phyloP scores from a whole-genome alignment of 2,797 vertebrate species.

The Enteromius mattozi region DNA sequence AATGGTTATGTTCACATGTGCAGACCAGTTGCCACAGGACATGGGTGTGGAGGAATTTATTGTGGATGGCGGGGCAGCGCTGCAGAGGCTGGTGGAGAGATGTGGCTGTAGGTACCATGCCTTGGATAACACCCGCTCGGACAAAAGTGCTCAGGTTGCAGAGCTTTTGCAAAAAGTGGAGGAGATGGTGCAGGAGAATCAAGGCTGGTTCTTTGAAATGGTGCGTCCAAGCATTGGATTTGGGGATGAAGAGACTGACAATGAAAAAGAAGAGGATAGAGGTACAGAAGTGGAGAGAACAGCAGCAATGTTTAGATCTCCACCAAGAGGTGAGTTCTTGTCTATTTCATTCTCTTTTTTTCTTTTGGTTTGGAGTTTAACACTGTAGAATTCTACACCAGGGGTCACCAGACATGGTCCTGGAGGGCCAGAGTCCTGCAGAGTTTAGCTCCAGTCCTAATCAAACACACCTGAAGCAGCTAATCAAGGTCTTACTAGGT shows the following conservation, averaged over 20 bases:
- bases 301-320: slow-evolving; percentile 79
- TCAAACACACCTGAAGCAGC: too few relatives aligned
- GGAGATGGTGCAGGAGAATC: slow-evolving; percentile 80
- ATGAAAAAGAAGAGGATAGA: slow-evolving; percentile 76
- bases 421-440: too few relatives aligned
- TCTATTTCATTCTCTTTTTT: background rate
- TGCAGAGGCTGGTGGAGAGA: slow-evolving; percentile 81
- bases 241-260: slow-evolving; percentile 73
- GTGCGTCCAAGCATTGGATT: slow-evolving; percentile 58
- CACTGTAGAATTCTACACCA: background rate
- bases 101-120: slow-evolving; percentile 81
- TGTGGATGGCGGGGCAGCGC: slow-evolving; percentile 74
- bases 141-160: slow-evolving; percentile 75
- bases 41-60: slow-evolving; percentile 80
- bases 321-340: slow-evolving; percentile 75
- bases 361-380: background rate
- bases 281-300: slow-evolving; percentile 74
- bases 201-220: slow-evolving; percentile 81
- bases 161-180: slow-evolving; percentile 81
- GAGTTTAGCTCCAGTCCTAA: too few relatives aligned
- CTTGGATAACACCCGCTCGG: slow-evolving; percentile 72
- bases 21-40: slow-evolving; percentile 75
- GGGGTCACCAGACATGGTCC: too few relatives aligned
- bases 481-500: too few relatives aligned
- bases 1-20: slow-evolving; percentile 77